These are phyloP conservation scores for Eurosta solidaginis DNA, from an alignment of 1,140 invertebrate species.

Conservation along the genomic window DNA sequence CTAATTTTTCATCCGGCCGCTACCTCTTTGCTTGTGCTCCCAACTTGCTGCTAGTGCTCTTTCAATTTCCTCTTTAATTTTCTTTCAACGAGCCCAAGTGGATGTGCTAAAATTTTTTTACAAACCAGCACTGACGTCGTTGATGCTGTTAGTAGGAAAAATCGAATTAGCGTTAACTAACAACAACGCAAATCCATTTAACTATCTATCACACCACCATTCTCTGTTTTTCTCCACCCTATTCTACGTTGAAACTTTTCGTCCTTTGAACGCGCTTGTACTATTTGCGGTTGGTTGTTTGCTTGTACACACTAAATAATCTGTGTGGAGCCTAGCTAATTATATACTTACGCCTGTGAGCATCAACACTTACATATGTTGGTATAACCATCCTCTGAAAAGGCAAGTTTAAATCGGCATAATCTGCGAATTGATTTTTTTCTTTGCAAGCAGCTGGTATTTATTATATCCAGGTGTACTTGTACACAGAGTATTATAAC, in stretches of 20 bases:
- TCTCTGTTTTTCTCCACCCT: not conserved
- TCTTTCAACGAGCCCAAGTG: not conserved
- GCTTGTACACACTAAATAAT: too few species aligned
- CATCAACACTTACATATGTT: not conserved
- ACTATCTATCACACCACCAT: not conserved
- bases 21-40: not conserved
- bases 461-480: too few species aligned
- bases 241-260: not conserved
- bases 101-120: not conserved
- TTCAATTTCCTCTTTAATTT: conserved; percentile 6
- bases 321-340: not conserved
- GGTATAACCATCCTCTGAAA: too few species aligned
- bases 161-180: not conserved
- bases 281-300: not conserved
- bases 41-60: not conserved
- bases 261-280: not conserved
- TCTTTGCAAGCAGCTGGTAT: too few species aligned
- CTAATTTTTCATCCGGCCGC: too few species aligned
- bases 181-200: too few species aligned
- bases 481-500: too few species aligned
- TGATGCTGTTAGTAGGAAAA: not conserved
- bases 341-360: not conserved
- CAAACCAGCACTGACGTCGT: not conserved
- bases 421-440: too few species aligned
- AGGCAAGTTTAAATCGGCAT: too few species aligned